phyloP scores from a whole-genome alignment of 2,888 invertebrate species.

The Callosobruchus maculatus region DNA sequence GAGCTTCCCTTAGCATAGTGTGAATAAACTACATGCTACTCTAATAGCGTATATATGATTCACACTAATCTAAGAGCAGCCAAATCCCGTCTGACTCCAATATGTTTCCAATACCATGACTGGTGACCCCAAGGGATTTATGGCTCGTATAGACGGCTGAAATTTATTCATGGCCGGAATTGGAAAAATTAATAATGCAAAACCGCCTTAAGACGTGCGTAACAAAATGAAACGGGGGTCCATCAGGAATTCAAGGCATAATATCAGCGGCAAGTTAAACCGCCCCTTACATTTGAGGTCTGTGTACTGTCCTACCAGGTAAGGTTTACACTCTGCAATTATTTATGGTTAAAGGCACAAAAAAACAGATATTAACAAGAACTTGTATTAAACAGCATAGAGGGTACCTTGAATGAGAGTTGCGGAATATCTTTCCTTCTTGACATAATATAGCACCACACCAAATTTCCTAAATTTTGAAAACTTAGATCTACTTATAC shows the following conservation, averaged over 20 bases:
- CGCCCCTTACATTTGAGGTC: neutral
- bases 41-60: neutral
- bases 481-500: no score
- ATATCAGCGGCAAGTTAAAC: neutral
- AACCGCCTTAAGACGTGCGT: neutral
- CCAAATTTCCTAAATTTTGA: no score
- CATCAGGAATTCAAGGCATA: neutral
- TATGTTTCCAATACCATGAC: neutral
- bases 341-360: no score
- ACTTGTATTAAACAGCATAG: no score
- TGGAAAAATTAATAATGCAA: neutral
- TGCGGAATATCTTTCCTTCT: no score
- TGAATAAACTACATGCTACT: no score
- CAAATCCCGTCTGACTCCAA: neutral
- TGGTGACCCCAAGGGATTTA: neutral
- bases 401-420: no score
- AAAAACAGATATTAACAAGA: no score
- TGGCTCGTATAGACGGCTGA: neutral
- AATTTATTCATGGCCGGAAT: neutral
- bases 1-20: no score
- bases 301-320: neutral
- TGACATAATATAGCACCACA: no score
- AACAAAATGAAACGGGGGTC: neutral
- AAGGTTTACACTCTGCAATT: no score
- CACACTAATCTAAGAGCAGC: neutral